Evolutionary conservation across 2,888 invertebrate species (phyloP).

Genomic region (Cartodere bifasciata): DNA sequence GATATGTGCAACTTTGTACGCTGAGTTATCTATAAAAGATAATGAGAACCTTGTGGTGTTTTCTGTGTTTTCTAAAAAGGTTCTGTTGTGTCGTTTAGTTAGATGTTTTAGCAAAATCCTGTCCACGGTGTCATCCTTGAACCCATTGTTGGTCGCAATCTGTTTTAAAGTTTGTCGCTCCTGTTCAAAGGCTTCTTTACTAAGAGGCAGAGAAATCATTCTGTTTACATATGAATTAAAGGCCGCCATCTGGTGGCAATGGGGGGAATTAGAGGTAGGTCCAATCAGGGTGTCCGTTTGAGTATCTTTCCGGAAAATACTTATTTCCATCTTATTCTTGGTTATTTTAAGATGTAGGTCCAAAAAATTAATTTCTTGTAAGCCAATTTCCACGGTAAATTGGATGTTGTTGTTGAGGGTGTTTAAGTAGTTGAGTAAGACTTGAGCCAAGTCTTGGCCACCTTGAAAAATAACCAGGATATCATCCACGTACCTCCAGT

Average conservation of each 20-base stretch:
- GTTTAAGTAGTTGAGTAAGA: constrained; percentile 2
- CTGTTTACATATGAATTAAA: constrained; percentile 3
- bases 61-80: too few relatives aligned
- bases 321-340: not conserved
- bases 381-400: constrained; percentile 6
- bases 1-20: too few relatives aligned
- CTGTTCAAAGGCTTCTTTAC: not conserved
- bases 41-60: too few relatives aligned
- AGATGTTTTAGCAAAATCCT: too few relatives aligned
- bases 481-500: constrained; percentile 7
- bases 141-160: too few relatives aligned
- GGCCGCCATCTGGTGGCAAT: constrained; percentile 3
- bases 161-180: too few relatives aligned
- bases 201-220: constrained; percentile 2
- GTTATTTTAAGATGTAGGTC: constrained; percentile 4
- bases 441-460: constrained; percentile 1
- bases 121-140: too few relatives aligned
- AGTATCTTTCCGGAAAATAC: constrained; percentile 3
- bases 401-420: not conserved
- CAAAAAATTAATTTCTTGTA: constrained; percentile 6
- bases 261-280: constrained; percentile 2
- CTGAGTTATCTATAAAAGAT: too few relatives aligned
- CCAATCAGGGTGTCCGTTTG: constrained; percentile 4
- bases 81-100: too few relatives aligned
- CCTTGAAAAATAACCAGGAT: constrained; percentile 5